Evolutionary conservation across 1,140 invertebrate species (phyloP).

Genomic region (Nephila pilipes): DNA sequence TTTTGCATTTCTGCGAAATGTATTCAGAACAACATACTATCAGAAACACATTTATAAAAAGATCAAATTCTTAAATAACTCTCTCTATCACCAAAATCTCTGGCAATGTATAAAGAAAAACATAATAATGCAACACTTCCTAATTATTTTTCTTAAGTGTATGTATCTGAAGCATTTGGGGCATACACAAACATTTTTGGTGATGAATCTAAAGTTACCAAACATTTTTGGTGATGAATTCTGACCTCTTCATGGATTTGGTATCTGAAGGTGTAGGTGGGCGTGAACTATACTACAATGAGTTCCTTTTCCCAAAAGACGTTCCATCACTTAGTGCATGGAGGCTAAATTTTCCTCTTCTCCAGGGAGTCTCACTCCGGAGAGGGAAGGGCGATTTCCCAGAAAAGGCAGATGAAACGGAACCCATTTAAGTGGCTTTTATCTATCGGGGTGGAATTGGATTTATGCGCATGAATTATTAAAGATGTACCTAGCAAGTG

Average conservation of each 20-base stretch:
- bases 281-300: neutral
- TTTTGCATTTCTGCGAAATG: too few relatives aligned
- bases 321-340: neutral
- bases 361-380: neutral
- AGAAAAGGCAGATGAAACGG: neutral
- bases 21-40: too few relatives aligned
- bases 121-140: too few relatives aligned
- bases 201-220: neutral
- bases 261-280: neutral
- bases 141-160: neutral
- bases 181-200: too few relatives aligned
- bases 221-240: too few relatives aligned
- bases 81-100: too few relatives aligned
- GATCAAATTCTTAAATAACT: too few relatives aligned
- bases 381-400: neutral
- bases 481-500: neutral
- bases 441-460: neutral
- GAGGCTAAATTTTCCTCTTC: neutral
- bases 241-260: neutral
- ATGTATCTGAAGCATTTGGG: too few relatives aligned
- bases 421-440: conserved; percentile 26
- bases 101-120: too few relatives aligned
- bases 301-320: neutral
- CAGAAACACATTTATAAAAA: too few relatives aligned
- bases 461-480: conserved; percentile 32